Evolutionary conservation across 1,140 invertebrate species (phyloP).

Genomic region (Drosophila miranda): DNA sequence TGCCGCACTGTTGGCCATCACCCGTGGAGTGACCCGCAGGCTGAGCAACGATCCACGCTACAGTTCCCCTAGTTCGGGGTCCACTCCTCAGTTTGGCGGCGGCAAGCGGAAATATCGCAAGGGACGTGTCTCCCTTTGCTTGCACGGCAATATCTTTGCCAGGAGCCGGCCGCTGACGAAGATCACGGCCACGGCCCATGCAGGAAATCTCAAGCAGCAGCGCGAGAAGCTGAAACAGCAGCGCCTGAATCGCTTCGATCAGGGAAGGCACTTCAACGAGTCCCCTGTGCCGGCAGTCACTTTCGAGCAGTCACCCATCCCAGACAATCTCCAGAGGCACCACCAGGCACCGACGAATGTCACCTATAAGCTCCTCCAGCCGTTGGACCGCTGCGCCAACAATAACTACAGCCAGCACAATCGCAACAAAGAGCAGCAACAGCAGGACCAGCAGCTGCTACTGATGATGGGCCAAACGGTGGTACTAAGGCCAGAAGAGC

Average conservation of each 20-base stretch:
- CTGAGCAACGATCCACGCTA: not conserved
- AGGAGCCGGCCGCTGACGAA: slow-evolving; percentile 10
- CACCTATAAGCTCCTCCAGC: slow-evolving; percentile 15
- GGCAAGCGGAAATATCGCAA: not conserved
- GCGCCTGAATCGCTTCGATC: slow-evolving; percentile 41
- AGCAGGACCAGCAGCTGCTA: not conserved
- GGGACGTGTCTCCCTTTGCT: slow-evolving; percentile 22
- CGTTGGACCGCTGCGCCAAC: slow-evolving; percentile 12
- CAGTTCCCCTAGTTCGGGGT: slow-evolving; percentile 17
- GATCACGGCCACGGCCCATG: not conserved
- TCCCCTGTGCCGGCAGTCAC: no score
- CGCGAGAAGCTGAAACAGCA: slow-evolving; percentile 34
- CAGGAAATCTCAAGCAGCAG: slow-evolving; percentile 16
- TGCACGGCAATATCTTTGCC: slow-evolving; percentile 45
- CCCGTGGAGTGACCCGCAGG: slow-evolving; percentile 4
- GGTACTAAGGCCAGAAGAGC: slow-evolving; percentile 10
- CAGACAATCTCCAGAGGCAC: not conserved
- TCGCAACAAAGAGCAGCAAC: slow-evolving; percentile 7
- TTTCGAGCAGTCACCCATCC: no score
- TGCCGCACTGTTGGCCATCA: slow-evolving; percentile 14
- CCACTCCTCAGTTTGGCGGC: not conserved
- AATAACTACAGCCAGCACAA: slow-evolving; percentile 45
- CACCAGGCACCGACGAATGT: slow-evolving; percentile 8
- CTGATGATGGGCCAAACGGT: slow-evolving; percentile 20
- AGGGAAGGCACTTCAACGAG: slow-evolving; percentile 23